These are phyloP conservation scores for Lepidostoma basale DNA, from an alignment of 1,140 invertebrate genomes.

Conservation along the genomic window DNA sequence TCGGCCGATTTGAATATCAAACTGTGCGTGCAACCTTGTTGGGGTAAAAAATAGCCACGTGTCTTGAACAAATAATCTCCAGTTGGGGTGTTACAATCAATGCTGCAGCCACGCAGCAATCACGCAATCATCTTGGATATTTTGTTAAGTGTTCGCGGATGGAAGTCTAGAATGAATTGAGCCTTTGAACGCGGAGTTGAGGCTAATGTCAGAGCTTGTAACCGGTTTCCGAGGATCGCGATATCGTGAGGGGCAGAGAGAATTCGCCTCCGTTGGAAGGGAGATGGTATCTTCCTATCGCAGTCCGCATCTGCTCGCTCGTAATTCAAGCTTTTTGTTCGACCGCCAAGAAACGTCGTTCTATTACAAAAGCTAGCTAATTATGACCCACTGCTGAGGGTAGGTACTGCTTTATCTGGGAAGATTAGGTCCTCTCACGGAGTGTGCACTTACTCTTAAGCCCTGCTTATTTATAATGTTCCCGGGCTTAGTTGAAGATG, in stretches of 20 bases:
- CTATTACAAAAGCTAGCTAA: slow-evolving; percentile 42
- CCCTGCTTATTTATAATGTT: neutral
- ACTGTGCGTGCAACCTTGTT: neutral
- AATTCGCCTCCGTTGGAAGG: neutral
- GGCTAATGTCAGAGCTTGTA: neutral
- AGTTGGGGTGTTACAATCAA: neutral
- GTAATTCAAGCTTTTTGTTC: slow-evolving; percentile 42
- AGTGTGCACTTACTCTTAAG: neutral
- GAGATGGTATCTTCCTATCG: slow-evolving; percentile 5
- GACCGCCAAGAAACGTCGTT: slow-evolving; percentile 29
- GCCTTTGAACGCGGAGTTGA: neutral
- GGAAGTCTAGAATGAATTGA: neutral
- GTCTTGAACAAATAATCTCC: neutral
- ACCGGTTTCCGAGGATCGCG: neutral
- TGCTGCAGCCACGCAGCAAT: neutral
- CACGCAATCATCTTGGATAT: neutral
- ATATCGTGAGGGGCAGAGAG: slow-evolving; percentile 1
- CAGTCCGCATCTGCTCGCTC: slow-evolving; percentile 24
- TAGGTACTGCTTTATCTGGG: slow-evolving; percentile 36
- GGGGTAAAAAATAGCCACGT: neutral
- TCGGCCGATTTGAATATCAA: neutral
- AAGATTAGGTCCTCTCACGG: slow-evolving; percentile 33
- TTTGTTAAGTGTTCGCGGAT: neutral
- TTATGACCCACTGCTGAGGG: slow-evolving; percentile 43
- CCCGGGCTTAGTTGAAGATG: neutral